These are phyloP conservation scores for Manis crassicaudata DNA, from an alignment of 2,797 vertebrate genomes.

Conservation along the genomic window DNA sequence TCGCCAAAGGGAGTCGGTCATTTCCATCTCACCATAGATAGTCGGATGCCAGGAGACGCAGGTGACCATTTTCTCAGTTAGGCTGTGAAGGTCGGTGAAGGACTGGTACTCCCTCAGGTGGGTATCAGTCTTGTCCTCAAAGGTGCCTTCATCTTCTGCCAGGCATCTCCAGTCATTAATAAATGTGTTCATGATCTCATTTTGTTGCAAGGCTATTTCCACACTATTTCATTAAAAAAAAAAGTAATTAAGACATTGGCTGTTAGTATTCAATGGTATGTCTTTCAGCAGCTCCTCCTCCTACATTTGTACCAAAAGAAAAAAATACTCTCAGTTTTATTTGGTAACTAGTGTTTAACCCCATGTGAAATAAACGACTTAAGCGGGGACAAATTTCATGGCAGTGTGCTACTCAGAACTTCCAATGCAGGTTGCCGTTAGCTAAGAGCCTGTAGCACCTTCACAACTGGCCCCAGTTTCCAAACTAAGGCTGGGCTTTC, in stretches of 20 bases:
- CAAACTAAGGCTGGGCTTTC: not conserved
- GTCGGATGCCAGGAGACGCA: conserved; percentile 93
- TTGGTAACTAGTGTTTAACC: not conserved
- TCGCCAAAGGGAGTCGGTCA: too few relatives aligned
- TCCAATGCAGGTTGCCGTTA: not conserved
- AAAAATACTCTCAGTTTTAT: not conserved
- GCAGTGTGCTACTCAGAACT: not conserved
- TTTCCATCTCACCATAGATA: conserved; percentile 88
- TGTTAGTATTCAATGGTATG: not conserved
- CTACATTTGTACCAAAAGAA: conserved; percentile 45
- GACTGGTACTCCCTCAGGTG: conserved; percentile 90
- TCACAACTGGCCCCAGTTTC: not conserved
- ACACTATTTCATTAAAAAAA: conserved; percentile 85
- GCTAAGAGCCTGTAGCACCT: not conserved
- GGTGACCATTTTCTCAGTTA: conserved; percentile 91
- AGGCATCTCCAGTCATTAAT: conserved; percentile 90
- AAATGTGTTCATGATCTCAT: conserved; percentile 91
- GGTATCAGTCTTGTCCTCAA: conserved; percentile 84
- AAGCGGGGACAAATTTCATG: not conserved
- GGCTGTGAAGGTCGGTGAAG: conserved; percentile 89
- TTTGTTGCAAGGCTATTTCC: conserved; percentile 92
- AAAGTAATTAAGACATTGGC: conserved; percentile 13
- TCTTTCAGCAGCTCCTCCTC: conserved; percentile 3
- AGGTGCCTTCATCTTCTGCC: conserved; percentile 85
- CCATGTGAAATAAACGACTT: not conserved